phyloP scores from a whole-genome alignment of 2,113 vertebrate species.

The Gnathonemus longibarbis region DNA sequence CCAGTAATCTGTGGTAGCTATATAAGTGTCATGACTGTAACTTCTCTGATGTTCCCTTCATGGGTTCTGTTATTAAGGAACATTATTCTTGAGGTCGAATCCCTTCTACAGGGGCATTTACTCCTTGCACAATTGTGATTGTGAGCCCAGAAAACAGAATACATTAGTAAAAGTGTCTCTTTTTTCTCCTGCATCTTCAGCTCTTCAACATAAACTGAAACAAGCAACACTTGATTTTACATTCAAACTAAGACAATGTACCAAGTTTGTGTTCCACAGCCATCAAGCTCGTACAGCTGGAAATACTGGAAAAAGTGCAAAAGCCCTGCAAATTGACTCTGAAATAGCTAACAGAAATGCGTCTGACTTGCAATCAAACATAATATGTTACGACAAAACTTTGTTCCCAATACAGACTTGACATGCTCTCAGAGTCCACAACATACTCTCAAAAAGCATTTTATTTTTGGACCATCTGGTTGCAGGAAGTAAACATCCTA shows the following conservation, averaged over 20 bases:
- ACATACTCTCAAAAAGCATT: slow-evolving; percentile 31
- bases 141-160: background rate
- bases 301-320: background rate
- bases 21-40: background rate
- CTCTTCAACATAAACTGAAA: background rate
- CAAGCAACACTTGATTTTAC: background rate
- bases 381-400: background rate
- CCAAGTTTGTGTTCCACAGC: background rate
- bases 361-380: background rate
- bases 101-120: background rate
- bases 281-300: background rate
- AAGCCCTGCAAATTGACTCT: background rate
- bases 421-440: slow-evolving; percentile 10
- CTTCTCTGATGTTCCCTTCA: background rate
- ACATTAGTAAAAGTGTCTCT: background rate
- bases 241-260: background rate
- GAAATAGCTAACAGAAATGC: background rate
- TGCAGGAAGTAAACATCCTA: slow-evolving; percentile 35
- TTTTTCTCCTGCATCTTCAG: background rate
- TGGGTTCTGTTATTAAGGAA: background rate
- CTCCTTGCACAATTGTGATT: background rate
- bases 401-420: background rate
- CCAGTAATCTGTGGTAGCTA: background rate
- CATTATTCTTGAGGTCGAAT: background rate
- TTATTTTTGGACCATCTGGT: slow-evolving; percentile 45